phyloP scores from a whole-genome alignment of 2,888 invertebrate species.

The Drosophila mercatorum region DNA sequence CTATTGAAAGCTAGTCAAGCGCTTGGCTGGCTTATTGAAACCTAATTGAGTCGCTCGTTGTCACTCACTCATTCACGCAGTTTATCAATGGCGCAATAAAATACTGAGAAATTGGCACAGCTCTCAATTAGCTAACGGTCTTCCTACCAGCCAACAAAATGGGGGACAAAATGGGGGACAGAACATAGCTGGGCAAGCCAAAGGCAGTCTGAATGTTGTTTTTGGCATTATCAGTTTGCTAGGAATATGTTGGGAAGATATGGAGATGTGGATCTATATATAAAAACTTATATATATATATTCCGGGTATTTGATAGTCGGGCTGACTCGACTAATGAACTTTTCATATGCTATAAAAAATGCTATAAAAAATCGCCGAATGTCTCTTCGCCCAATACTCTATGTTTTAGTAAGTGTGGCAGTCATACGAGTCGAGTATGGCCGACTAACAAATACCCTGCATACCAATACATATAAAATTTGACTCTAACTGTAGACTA shows the following conservation, averaged over 20 bases:
- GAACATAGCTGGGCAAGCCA: too few relatives aligned
- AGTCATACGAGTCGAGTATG: background rate
- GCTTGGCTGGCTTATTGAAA: constrained; percentile 57
- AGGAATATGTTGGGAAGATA: background rate
- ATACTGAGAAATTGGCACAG: constrained; percentile 5
- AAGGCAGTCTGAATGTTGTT: too few relatives aligned
- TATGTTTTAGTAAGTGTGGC: too few relatives aligned
- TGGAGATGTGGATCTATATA: background rate
- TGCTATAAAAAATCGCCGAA: too few relatives aligned
- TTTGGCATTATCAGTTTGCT: background rate
- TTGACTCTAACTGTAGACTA: too few relatives aligned
- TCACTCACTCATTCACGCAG: constrained; percentile 16
- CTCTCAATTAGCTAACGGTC: constrained; percentile 8
- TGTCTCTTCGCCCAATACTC: too few relatives aligned
- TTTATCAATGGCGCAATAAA: constrained; percentile 26
- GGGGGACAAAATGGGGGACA: too few relatives aligned
- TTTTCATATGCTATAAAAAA: too few relatives aligned
- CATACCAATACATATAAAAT: background rate
- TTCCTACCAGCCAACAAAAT: too few relatives aligned
- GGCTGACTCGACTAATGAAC: background rate
- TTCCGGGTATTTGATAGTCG: background rate
- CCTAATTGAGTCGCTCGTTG: constrained; percentile 61
- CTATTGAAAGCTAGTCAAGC: constrained; percentile 43
- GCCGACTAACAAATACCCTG: background rate
- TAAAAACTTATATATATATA: background rate